Base-by-base conservation (phyloP, 2,888 invertebrate species). In the Podotricha telesiphe region DNA sequence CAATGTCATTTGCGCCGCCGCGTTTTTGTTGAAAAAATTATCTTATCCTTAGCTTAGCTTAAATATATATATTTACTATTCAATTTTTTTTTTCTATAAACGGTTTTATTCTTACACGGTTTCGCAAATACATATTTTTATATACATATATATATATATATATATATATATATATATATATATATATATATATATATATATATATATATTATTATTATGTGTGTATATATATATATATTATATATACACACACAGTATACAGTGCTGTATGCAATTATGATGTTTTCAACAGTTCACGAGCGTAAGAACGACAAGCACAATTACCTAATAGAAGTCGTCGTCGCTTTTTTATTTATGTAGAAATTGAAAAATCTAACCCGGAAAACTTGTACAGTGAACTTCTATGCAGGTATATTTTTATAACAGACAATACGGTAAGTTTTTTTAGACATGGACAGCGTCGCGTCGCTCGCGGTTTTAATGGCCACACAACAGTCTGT, bases 401-500 rank as follows among this genome's bases (percentile, higher is more conserved):
- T 34, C 17, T 17, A n/a, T 53, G 8, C 17, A 2, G 28, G 28
- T 10, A 28, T n/a, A 10, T 17, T 47, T 28, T 28, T 53, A 8
- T 42, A 53, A n/a, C 34, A 53, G 53, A 53, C 10, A 17, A 34
- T 11, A 11, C 2, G 6, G 3, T 37, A 13, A 15, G 28, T 55
- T 55, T 37, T n/a, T 55, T 34, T 17, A 34, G 34, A 34, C 1
- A 55, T 34, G 10, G 51, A 0, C 0, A 28, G 55, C 34, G 34
- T 34, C 34, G 34, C 34, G 34, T 11, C 55, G 34, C 17, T 55
- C 55, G 55, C 55, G 34, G 55, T 17, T 34, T 11, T 17, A 55
- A 34, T 34, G 55, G 34, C 34, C 34, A 13, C 55, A 17, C 55
- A 37, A n/a, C n/a, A 19, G 34, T 55, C n/a, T 53, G 34, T 53